These are phyloP conservation scores for Lasioglossum villosulum DNA, from an alignment of 2,888 invertebrate genomes.

Conservation along the genomic window DNA sequence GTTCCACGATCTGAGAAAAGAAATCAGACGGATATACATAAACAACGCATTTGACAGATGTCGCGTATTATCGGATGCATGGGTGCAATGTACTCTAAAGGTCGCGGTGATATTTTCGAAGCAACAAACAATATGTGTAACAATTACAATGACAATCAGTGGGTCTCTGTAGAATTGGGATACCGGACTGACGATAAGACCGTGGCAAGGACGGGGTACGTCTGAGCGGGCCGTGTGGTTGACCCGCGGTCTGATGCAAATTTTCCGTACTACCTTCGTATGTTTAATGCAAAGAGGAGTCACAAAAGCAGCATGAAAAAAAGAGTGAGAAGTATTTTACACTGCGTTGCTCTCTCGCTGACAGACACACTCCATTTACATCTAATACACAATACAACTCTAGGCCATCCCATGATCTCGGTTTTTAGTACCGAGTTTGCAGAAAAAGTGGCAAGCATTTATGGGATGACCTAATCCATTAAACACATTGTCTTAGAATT, in stretches of 20 bases:
- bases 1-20: conserved; percentile 67
- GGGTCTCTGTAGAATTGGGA: conserved; percentile 86
- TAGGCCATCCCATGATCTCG: neutral
- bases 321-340: conserved; percentile 65
- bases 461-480: conserved; percentile 6
- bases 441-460: neutral
- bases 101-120: conserved; percentile 41
- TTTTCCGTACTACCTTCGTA: conserved; percentile 87
- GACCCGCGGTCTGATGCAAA: conserved; percentile 84
- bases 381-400: conserved; percentile 4
- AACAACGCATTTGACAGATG: neutral
- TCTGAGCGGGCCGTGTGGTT: conserved; percentile 85
- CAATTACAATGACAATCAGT: conserved; percentile 83
- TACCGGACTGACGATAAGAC: conserved; percentile 87
- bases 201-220: conserved; percentile 87
- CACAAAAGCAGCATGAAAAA: conserved; percentile 82
- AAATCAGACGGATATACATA: neutral
- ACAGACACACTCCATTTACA: conserved; percentile 29
- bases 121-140: conserved; percentile 44
- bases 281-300: conserved; percentile 75
- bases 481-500: neutral
- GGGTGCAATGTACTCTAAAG: conserved; percentile 38
- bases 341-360: conserved; percentile 26
- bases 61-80: neutral
- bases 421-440: neutral